Percentiles rank a stretch among this genome's conserved stretches.
These are phyloP conservation scores for Steinernema scapterisci DNA, from an alignment of 2,888 invertebrate species.

Conservation along the genomic window DNA sequence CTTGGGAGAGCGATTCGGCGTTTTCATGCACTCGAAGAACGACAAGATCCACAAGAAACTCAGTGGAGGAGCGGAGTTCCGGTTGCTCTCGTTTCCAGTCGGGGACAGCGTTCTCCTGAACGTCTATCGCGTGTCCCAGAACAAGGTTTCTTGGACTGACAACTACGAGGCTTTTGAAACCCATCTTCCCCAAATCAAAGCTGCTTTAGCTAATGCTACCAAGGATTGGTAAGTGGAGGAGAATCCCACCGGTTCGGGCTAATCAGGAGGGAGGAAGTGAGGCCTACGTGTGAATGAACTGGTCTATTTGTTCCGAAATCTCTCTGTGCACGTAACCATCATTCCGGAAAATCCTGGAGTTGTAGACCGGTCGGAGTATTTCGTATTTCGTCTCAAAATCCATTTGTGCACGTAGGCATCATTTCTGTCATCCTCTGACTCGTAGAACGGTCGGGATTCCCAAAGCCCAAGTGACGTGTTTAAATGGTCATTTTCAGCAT, in stretches of 20 bases:
- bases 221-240: background rate
- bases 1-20: background rate
- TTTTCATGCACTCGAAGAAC: conserved; percentile 1
- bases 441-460: no score
- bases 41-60: background rate
- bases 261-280: no score
- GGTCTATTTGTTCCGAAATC: no score
- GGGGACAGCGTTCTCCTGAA: background rate
- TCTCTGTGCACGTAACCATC: no score
- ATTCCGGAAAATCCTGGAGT: no score
- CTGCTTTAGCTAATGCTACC: background rate
- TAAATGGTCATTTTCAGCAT: background rate
- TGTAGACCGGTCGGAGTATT: no score
- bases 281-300: no score
- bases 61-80: background rate
- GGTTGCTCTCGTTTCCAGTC: background rate
- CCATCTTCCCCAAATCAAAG: background rate
- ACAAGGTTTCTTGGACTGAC: background rate
- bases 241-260: no score
- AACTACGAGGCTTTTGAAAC: conserved; percentile 1
- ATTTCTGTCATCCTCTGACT: no score
- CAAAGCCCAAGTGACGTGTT: background rate
- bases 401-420: no score
- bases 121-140: conserved; percentile 18
- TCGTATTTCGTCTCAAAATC: no score